Percentiles rank a stretch among this genome's conserved stretches.
phyloP scores from a whole-genome alignment of 2,888 invertebrate genomes.

The Amphipyra berbera region DNA sequence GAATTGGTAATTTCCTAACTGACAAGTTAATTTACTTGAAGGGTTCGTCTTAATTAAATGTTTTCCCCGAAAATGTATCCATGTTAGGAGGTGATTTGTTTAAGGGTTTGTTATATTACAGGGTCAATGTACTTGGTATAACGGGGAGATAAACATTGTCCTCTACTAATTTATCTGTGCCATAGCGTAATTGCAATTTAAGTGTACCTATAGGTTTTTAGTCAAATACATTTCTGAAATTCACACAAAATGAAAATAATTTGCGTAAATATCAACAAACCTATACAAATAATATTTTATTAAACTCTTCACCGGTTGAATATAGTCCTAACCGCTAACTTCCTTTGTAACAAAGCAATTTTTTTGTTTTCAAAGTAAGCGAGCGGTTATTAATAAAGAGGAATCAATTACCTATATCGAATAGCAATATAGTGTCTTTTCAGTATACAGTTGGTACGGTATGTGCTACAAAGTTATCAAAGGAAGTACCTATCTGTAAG shows the following conservation, averaged over 20 bases:
- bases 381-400: not conserved
- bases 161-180: no score
- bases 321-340: no score
- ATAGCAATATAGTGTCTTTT: not conserved
- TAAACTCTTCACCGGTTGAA: no score
- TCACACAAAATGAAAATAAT: no score
- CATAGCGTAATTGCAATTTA: no score
- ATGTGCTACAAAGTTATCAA: constrained; percentile 48
- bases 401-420: not conserved
- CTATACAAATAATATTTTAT: no score
- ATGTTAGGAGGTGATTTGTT: constrained; percentile 13
- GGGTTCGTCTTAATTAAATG: constrained; percentile 52
- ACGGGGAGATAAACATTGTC: not conserved
- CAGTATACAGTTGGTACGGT: constrained; percentile 21
- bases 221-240: no score
- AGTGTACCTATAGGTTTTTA: no score
- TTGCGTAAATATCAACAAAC: no score
- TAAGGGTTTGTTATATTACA: constrained; percentile 3
- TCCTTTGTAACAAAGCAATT: no score
- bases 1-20: constrained; percentile 78
- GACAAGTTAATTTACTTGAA: constrained; percentile 68
- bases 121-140: not conserved
- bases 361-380: no score
- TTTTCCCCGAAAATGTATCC: constrained; percentile 17
- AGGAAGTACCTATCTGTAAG: constrained; percentile 58